Evolutionary conservation across 1,140 invertebrate species (phyloP), one percentile per base, ranked within the genome.

Genomic region (Episyrphus balteatus): DNA sequence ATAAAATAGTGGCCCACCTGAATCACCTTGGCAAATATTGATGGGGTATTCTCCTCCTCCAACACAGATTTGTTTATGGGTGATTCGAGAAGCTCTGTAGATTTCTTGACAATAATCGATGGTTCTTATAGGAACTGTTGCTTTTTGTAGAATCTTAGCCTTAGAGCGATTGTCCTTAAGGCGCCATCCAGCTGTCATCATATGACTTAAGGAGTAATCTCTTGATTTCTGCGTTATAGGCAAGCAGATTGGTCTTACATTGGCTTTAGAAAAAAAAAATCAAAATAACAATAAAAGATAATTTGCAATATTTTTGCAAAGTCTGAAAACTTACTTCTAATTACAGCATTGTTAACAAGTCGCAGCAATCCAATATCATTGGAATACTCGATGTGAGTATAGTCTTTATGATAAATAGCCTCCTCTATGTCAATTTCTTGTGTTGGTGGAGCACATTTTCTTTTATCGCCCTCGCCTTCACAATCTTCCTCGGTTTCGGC

Each of bases 1-100:
- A 26, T 26, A 26, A 46, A 66, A 61, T 6, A 89, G 61, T 0
- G 85, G 83, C 1, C 85, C 85, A 10, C 86, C 86, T 3, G 83
- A 86, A 55, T 88, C 86, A 13, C 84, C 84, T 47, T 70, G 68
- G 51, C 83, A 86, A 0, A 81, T 75, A 49, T 85, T 82, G 56
- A 67, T 77, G 53, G 61, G 79, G 13, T 65, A 71, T 0, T 70
- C 59, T 2, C 21, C 21, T 26, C 79, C 80, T 5, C 78, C 80
- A n/a, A 79, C 81, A 47, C 81, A 83, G 2, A 83, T 54, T 51
- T 83, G 80, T 5, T 26, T n/a, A n/a, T n/a, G n/a, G n/a, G n/a
- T n/a, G n/a, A 26, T 26, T 26, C 21, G 21, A 8, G 3, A 3
- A 26, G 21, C 8, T 26, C 21, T 8, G 8, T 8, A 26, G 8